phyloP scores from a whole-genome alignment of 2,113 vertebrate species.

The Leptobrachium ailaonicum region DNA sequence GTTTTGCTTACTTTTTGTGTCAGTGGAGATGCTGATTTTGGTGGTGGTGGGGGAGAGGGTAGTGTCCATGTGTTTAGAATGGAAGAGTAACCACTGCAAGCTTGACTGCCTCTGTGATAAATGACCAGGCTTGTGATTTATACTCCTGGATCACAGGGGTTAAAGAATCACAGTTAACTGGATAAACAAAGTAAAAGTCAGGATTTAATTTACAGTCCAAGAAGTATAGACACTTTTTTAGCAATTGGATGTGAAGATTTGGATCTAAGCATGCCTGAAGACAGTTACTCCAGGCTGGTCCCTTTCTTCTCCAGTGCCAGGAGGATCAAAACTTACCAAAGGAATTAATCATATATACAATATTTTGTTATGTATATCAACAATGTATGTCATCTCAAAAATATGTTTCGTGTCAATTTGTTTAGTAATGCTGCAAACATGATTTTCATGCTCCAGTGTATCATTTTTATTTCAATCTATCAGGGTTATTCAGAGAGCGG shows the following conservation, averaged over 20 bases:
- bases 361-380: too few species aligned
- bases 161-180: slow-evolving; percentile 73
- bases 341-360: background rate
- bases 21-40: background rate
- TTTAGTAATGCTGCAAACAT: too few species aligned
- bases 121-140: slow-evolving; percentile 66
- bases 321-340: background rate
- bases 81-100: background rate
- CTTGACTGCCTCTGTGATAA: slow-evolving; percentile 51
- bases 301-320: background rate
- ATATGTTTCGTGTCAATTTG: too few species aligned
- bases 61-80: background rate
- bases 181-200: slow-evolving; percentile 62
- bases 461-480: too few species aligned
- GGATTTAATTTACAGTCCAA: slow-evolving; percentile 67
- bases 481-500: too few species aligned
- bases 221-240: slow-evolving; percentile 63
- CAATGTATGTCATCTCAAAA: too few species aligned
- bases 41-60: background rate
- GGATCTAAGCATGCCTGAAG: background rate
- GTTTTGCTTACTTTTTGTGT: background rate
- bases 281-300: background rate
- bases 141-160: slow-evolving; percentile 56
- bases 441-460: too few species aligned
- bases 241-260: slow-evolving; percentile 52